phyloP scores from a whole-genome alignment of 2,888 invertebrate species.

The Diadegma fenestrale region DNA sequence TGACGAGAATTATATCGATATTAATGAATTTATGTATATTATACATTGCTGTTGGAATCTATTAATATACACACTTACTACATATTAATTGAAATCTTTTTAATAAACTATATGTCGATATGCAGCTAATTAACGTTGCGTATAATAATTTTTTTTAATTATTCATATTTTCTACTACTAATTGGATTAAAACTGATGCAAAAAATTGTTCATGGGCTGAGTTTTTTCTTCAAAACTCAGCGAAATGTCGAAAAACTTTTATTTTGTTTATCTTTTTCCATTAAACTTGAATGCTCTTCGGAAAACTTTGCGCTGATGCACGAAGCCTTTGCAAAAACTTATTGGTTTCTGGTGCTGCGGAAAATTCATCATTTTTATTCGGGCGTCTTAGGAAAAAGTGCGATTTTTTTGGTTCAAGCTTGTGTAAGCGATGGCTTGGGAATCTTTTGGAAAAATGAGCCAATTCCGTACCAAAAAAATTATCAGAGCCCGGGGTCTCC shows the following conservation, averaged over 20 bases:
- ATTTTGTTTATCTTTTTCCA: neutral
- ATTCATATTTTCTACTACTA: neutral
- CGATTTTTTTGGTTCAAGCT: too few species aligned
- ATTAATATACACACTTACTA: conserved; percentile 47
- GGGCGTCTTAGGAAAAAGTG: too few species aligned
- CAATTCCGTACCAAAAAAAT: too few species aligned
- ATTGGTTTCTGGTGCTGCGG: neutral
- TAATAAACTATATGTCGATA: conserved; percentile 67
- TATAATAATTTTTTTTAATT: conserved; percentile 33
- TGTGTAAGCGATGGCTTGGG: too few species aligned
- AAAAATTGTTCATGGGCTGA: neutral
- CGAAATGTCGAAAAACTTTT: neutral
- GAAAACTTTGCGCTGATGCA: neutral
- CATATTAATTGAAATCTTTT: conserved; percentile 60
- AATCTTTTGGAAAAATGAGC: too few species aligned
- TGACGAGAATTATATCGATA: neutral
- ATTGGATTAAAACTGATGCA: conserved; percentile 2
- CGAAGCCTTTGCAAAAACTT: neutral
- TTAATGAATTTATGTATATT: conserved; percentile 58
- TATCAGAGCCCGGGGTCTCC: too few species aligned
- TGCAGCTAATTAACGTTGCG: conserved; percentile 59
- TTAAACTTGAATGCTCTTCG: neutral
- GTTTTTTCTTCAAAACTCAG: neutral
- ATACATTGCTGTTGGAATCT: conserved; percentile 66
- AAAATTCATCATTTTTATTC: conserved; percentile 12